Percentiles rank a stretch among this genome's conserved stretches.
These are phyloP conservation scores for Characodon lateralis DNA, from an alignment of 2,797 vertebrate species.

Conservation along the genomic window DNA sequence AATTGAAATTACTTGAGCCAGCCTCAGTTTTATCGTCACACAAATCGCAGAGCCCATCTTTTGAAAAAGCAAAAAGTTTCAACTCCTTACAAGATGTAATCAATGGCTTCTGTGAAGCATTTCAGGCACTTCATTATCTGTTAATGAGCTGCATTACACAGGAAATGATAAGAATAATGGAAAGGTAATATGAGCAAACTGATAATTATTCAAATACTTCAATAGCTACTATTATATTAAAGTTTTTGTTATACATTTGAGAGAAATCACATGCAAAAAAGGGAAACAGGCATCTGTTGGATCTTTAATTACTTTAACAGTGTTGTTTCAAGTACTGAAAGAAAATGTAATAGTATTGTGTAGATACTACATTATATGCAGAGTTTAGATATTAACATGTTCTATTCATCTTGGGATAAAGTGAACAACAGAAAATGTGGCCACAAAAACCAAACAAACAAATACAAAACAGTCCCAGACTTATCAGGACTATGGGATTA, in stretches of 20 bases:
- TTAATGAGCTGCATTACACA: slow-evolving; percentile 55
- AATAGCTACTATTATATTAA: slow-evolving; percentile 21
- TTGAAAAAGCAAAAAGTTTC: slow-evolving; percentile 12
- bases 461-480: too few relatives aligned
- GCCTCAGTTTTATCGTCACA: slow-evolving; percentile 65
- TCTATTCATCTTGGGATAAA: too few relatives aligned
- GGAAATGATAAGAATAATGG: slow-evolving; percentile 49
- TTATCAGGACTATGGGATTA: too few relatives aligned
- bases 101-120: slow-evolving; percentile 62
- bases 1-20: slow-evolving; percentile 72
- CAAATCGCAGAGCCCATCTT: slow-evolving; percentile 50
- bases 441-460: too few relatives aligned
- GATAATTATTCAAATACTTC: slow-evolving; percentile 53
- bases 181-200: slow-evolving; percentile 34
- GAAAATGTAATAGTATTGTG: too few relatives aligned
- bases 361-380: too few relatives aligned
- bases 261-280: background rate
- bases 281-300: too few relatives aligned
- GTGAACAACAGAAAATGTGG: too few relatives aligned
- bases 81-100: slow-evolving; percentile 55
- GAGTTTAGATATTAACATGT: too few relatives aligned
- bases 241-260: slow-evolving; percentile 14
- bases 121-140: slow-evolving; percentile 65
- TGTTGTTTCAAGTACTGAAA: too few relatives aligned
- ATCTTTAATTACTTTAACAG: too few relatives aligned